Evolutionary conservation across 2,797 vertebrate species (phyloP), one percentile per base, ranked within the genome.

Genomic region (Dipus sagitta): DNA sequence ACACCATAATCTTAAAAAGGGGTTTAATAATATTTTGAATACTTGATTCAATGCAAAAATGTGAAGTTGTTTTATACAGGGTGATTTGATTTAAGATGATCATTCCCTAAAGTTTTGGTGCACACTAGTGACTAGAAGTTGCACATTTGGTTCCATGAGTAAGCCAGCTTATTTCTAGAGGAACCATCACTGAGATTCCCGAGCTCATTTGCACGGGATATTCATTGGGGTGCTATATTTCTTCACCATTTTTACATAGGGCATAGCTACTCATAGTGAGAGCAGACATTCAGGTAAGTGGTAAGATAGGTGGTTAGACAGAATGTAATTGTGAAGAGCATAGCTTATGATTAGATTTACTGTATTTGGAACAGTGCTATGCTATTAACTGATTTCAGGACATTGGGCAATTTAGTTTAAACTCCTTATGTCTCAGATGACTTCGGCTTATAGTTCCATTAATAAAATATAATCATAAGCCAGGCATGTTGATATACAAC

Each of bases 41-140:
- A 58, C 13, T 83, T 88, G 28, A 87, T 68, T 95, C 79, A 77
- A 78, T 28, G 24, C 11, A n/a, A 71, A 84, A 58, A 74, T 21
- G 38, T 80, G 67, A 82, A 95, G 72, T 75, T 84, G 64, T 68
- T 91, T 88, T 84, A 84, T 23, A 68, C 32, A 86, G 15, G 5
- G 42, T 81, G 71, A 26, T 82, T 89, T 71, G 28, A 94, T 30
- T 71, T 74, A 28, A 30, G 68, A 47, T 6, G 86, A 11, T 72
- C 77, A 65, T 74, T 94, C 10, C 6, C 47, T 28, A 4, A 84
- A 81, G 54, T 47, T 26, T 78, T 65, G 28, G 34, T 88, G 60
- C 7, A n/a, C 11, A 14, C 20, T 6, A 58, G 38, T 86, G 32
- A 70, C 17, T 13, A 26, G 71, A 92, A 77, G 34, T 71, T 90